Percentiles rank a stretch among this genome's conserved stretches.
phyloP scores from a whole-genome alignment of 2,888 invertebrate species.

The Cenopis cana region DNA sequence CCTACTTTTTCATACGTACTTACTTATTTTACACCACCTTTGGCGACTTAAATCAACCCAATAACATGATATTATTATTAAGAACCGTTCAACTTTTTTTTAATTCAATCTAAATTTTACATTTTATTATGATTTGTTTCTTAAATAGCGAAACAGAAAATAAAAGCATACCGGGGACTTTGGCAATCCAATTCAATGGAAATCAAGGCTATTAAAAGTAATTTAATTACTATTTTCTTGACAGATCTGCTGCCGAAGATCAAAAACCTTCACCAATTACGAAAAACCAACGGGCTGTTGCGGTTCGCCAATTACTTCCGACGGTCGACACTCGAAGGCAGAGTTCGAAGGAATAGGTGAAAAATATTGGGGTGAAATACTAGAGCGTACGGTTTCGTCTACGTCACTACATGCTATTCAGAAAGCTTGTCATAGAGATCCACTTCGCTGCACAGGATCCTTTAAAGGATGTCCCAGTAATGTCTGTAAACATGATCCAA shows the following conservation, averaged over 20 bases:
- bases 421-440: conserved; percentile 79
- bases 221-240: not conserved
- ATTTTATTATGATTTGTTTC: no score
- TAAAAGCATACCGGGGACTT: not conserved
- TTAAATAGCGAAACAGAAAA: not conserved
- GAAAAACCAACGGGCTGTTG: conserved; percentile 81
- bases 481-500: conserved; percentile 75
- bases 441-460: conserved; percentile 74
- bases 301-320: conserved; percentile 78
- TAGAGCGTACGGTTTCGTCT: conserved; percentile 91
- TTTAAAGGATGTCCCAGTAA: conserved; percentile 77
- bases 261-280: conserved; percentile 72
- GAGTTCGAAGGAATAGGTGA: conserved; percentile 89
- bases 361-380: conserved; percentile 91
- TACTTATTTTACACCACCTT: not conserved
- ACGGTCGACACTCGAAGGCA: conserved; percentile 79
- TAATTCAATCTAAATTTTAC: no score
- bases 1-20: not conserved
- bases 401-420: conserved; percentile 90
- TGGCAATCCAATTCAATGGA: not conserved
- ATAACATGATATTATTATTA: no score
- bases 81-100: no score
- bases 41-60: no score
- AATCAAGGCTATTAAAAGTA: no score
- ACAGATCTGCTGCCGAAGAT: conserved; percentile 77